Base-by-base conservation (phyloP, 2,888 invertebrate species). In the Nymphalis c-album region DNA sequence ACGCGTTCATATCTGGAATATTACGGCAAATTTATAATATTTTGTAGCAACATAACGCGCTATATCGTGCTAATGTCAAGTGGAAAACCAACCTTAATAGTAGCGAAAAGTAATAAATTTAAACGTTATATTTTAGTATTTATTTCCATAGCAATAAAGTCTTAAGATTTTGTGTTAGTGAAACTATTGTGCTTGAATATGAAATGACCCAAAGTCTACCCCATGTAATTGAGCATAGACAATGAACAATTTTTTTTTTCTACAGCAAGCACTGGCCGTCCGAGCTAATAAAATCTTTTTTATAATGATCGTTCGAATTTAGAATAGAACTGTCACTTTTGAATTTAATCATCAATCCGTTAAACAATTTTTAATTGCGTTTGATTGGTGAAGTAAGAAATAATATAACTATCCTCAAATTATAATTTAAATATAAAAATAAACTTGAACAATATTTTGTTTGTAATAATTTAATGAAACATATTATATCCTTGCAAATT, bases 201-300 rank as follows among this genome's bases (percentile, higher is more conserved):
- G 70, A 75, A 74, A 77, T 78, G 75, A 75, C 75, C 76, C 73
- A 58, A 73, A 55, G 31, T 55, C 77, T 74, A 76, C 83, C 83
- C 83, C 78, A 80, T 78, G 76, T 79, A 77, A 79, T 76, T 71
- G 75, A 71, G 73, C 74, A 80, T 77, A 82, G 82, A 85, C 82
- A 83, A 85, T 80, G 77, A 71, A 78, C 79, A 78, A 77, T 79
- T 80, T 78, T 77, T 73, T 76, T 77, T 73, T 80, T 76, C 69
- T 74, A 73, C 68, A 72, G 69, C 55, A 72, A 63, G 70, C 72
- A 69, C 74, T 76, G 74, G 73, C 72, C 77, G 76, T 78, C 76
- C 76, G 72, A 77, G 74, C 74, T 72, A 75, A 77, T 78, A 78
- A 77, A 75, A 75, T 51, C 57, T 65, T 70, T 72, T 69, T 76